Base-by-base conservation (phyloP, 2,113 vertebrate genomes). In the Dasyornis broadbenti region DNA sequence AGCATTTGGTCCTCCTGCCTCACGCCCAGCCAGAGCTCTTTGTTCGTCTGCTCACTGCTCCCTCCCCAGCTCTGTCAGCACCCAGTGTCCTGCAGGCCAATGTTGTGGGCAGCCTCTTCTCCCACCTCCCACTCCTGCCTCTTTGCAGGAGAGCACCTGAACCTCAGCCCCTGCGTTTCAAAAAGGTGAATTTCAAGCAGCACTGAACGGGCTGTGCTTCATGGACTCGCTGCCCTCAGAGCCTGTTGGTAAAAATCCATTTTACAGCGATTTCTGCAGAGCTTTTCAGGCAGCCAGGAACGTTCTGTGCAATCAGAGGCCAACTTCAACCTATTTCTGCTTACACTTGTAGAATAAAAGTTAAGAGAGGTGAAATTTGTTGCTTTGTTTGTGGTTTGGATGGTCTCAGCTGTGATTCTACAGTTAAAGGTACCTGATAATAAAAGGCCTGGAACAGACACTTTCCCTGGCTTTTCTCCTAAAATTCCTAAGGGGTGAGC, bases 141-240 rank as follows among this genome's bases (percentile, higher is more conserved):
- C 26, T 16, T 16, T 5, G 37, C 72, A 40, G 65, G 20, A 33
- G 8, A 82, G 28, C 40, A 70, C 70, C 57, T 22, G 53, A 18
- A 64, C 52, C 87, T 71, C 65, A 87, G 79, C 61, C 22, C 5
- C 44, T 28, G 40, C 15, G 11, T 37, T 52, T 50, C 42, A 45
- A 44, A 75, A 35, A 16, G 61, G 2, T 6, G 33, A 40, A 59
- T 59, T 72, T 35, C 82, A 33, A 52, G 27, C 13, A 54, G 50
- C 19, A 3, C 13, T 13, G 28, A 12, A 19, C 0, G 1, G 49
- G 37, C 47, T 78, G 19, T 11, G n/a, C 37, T 35, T 22, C 9
- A 0, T 2, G 24, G 61, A n/a, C 45, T 33, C 39, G 1, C 33
- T 80, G 56, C 42, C 52, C 61, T 20, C 5, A 2, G 6, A 73